Evolutionary conservation across 2,797 vertebrate genomes (phyloP), one percentile per base, ranked within the genome.

Genomic region (Darevskia mixta): DNA sequence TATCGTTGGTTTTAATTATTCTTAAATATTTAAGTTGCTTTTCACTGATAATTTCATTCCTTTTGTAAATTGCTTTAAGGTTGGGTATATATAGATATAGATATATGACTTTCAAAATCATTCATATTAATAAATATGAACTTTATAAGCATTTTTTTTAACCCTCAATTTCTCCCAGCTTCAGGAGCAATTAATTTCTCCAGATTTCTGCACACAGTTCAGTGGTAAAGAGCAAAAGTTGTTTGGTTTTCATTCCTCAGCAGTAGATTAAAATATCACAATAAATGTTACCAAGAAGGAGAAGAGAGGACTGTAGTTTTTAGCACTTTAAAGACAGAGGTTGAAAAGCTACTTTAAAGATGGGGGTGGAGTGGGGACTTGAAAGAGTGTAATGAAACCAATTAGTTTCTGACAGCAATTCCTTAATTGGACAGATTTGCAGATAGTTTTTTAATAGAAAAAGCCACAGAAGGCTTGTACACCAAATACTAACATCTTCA

Each of bases 231-330:
- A 88, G 80, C 29, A 83, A 10, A 92, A 86, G 91, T 80, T n/a
- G 85, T 82, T 92, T 93, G 84, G 85, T 91, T 96, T 94, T 88
- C 93, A 82, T 89, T 95, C 77, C 55, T 35, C 49, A 85, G 64
- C 25, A 8, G 85, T 93, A 91, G 92, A 91, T 92, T 94, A 95
- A 96, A 95, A 95, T 85, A 88, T 73, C 88, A 91, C 91, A 95
- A 92, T 79, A 95, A 96, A 90, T 90, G 93, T 67, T 77, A 80
- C 49, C 8, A 82, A 92, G 86, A 93, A 93, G 95, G 81, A 90
- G 5, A 83, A 86, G 93, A 94, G 83, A 4, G 18, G 41, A 27
- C 55, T 76, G 45, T 15, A 91, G 38, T 78, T 89, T 88, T 73
- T 78, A 49, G 83, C 29, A 49, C 91, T 38, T 86, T 64, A 61